A percentile compares a stretch with the other conserved stretches of the same genome.
These are phyloP conservation scores for Prunella strophiata DNA, from an alignment of 2,797 vertebrate species.

Conservation along the genomic window DNA sequence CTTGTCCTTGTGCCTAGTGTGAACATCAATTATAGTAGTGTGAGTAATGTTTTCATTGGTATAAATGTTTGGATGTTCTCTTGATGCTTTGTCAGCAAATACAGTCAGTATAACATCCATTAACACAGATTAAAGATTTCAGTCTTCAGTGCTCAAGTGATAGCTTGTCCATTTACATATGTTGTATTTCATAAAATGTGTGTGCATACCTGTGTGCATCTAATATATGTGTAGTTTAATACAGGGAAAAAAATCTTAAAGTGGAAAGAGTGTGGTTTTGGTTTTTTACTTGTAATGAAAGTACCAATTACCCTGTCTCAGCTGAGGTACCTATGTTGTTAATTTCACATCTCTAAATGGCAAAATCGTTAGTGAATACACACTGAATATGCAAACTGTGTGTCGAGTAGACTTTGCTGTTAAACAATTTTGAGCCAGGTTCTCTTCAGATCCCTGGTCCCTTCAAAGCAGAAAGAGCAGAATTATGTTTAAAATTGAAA, in stretches of 20 bases:
- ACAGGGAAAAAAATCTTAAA: not conserved
- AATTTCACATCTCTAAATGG: not conserved
- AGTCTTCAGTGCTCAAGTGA: not conserved
- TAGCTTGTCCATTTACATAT: not conserved
- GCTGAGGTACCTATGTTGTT: not conserved
- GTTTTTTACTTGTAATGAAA: not conserved
- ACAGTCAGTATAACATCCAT: fast-evolving
- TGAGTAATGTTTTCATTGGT: not conserved
- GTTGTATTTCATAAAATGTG: not conserved
- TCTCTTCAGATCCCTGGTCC: not conserved
- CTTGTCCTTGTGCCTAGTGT: not conserved
- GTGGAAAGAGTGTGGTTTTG: not conserved
- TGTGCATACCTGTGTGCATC: not conserved
- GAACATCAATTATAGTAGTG: not conserved
- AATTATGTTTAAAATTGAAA: not conserved
- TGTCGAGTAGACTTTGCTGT: not conserved
- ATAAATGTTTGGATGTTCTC: not conserved
- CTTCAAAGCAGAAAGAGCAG: not conserved
- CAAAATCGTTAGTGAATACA: not conserved
- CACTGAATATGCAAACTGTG: not conserved
- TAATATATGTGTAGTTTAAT: not conserved
- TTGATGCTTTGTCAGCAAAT: not conserved
- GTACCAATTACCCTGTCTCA: not conserved
- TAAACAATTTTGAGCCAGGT: not conserved
- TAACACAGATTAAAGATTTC: not conserved